phyloP scores from a whole-genome alignment of 2,113 vertebrate genomes.

The Peromyscus californicus region DNA sequence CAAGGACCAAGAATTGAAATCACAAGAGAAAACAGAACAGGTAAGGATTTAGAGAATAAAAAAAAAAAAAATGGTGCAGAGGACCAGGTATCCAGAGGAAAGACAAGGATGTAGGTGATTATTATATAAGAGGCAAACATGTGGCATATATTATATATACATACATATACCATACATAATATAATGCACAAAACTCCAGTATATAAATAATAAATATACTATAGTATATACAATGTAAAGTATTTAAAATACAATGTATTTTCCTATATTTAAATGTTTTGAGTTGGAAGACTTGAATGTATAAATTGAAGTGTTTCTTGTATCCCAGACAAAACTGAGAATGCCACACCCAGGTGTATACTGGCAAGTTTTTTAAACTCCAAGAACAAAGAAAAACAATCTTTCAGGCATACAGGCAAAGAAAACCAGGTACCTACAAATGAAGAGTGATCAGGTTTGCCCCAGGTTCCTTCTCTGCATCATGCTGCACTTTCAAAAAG shows the following conservation, averaged over 20 bases:
- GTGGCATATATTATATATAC: background rate
- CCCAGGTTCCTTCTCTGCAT: background rate
- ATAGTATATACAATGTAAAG: background rate
- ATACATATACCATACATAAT: background rate
- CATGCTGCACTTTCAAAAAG: background rate
- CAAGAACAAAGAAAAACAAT: slow-evolving; percentile 42
- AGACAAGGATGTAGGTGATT: slow-evolving; percentile 22
- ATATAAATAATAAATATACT: background rate
- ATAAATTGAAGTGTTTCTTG: background rate
- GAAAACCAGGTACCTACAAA: slow-evolving; percentile 28
- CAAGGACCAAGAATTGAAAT: slow-evolving; percentile 26
- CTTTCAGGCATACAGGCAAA: background rate
- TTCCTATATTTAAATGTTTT: background rate
- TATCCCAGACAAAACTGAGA: slow-evolving; percentile 39
- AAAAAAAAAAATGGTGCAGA: background rate
- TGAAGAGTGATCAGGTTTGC: background rate
- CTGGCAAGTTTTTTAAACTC: background rate
- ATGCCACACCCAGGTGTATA: background rate
- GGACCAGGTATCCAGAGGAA: background rate
- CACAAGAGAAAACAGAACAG: slow-evolving; percentile 5
- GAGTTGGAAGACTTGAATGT: background rate
- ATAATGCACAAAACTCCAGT: background rate
- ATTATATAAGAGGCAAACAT: background rate
- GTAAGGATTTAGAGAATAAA: background rate
- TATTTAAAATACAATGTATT: background rate